Conservation (phyloP, 1,140 invertebrate genomes). For the Pseudomyrmex pallidus region DNA sequence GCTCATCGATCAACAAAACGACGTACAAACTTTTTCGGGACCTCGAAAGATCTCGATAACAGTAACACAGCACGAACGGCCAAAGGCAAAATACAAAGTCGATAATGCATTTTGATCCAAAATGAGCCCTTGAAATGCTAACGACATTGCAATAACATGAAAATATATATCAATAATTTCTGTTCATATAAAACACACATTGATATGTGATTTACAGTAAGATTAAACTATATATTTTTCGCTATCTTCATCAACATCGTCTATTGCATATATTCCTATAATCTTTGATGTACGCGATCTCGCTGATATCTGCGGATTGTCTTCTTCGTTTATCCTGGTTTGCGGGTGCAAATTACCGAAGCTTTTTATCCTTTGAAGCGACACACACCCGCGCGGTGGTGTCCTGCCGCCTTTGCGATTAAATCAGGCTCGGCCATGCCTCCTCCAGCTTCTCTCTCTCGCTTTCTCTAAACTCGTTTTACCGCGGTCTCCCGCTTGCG, state of each 20-base stretch:
- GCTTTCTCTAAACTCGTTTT: constrained; percentile 22
- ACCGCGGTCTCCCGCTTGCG: constrained; percentile 17
- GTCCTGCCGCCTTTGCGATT: constrained; percentile 67
- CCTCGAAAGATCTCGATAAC: constrained; percentile 56
- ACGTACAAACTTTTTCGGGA: constrained; percentile 54
- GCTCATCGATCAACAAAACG: constrained; percentile 57
- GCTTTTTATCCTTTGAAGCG: constrained; percentile 73
- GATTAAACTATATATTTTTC: no score
- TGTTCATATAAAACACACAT: constrained; percentile 1
- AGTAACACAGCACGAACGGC: constrained; percentile 28
- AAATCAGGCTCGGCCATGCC: constrained; percentile 58
- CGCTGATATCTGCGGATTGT: constrained; percentile 48
- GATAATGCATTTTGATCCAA: constrained; percentile 53
- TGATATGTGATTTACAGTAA: neutral
- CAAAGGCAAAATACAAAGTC: constrained; percentile 39
- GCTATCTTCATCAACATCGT: neutral
- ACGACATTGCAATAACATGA: constrained; percentile 21
- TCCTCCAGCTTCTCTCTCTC: constrained; percentile 36
- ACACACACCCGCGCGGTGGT: constrained; percentile 19
- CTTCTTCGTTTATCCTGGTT: constrained; percentile 23
- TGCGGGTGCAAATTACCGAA: constrained; percentile 65
- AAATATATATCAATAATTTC: neutral
- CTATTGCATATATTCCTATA: neutral
- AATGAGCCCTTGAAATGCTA: constrained; percentile 44
- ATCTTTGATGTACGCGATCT: neutral